A percentile compares a stretch with the other conserved stretches of the same genome.
These are phyloP conservation scores for Fundulus diaphanus DNA, from an alignment of 2,797 vertebrate species.

Conservation along the genomic window DNA sequence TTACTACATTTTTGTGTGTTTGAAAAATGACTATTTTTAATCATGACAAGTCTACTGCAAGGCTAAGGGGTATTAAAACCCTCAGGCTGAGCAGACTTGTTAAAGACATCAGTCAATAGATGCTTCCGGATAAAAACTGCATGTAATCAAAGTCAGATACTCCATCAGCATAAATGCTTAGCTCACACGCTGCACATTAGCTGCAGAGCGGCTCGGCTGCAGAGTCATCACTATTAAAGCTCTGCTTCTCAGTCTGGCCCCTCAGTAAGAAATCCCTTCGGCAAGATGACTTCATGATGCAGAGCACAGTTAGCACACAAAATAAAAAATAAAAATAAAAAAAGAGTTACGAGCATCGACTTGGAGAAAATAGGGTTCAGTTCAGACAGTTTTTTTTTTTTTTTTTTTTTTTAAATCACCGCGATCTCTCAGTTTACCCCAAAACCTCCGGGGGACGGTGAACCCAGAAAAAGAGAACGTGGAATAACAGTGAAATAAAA, in stretches of 20 bases:
- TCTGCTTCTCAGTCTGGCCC: slow-evolving; percentile 2
- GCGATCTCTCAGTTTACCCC: not conserved
- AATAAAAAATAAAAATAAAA: not conserved
- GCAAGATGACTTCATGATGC: slow-evolving; percentile 30
- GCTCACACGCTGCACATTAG: slow-evolving; percentile 52
- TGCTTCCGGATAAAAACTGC: slow-evolving; percentile 35
- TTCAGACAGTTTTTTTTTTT: slow-evolving; percentile 26
- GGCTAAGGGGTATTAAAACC: slow-evolving; percentile 19
- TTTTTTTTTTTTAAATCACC: slow-evolving; percentile 21
- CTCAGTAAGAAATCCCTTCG: slow-evolving; percentile 5
- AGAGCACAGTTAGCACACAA: slow-evolving; percentile 19
- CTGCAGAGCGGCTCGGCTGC: slow-evolving; percentile 36
- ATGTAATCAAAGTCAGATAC: slow-evolving; percentile 49
- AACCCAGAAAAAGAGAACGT: slow-evolving; percentile 66
- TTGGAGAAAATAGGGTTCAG: slow-evolving; percentile 42
- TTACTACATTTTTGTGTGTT: not conserved
- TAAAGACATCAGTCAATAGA: slow-evolving; percentile 53
- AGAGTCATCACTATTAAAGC: slow-evolving; percentile 52
- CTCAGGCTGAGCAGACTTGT: slow-evolving; percentile 33
- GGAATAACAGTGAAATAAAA: slow-evolving; percentile 64
- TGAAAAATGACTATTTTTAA: not conserved
- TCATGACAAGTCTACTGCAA: not conserved
- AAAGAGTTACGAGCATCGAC: slow-evolving; percentile 5
- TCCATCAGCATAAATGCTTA: slow-evolving; percentile 59
- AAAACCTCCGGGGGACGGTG: slow-evolving; percentile 30